phyloP scores from a whole-genome alignment of 2,888 invertebrate genomes.

The Bombylius major region DNA sequence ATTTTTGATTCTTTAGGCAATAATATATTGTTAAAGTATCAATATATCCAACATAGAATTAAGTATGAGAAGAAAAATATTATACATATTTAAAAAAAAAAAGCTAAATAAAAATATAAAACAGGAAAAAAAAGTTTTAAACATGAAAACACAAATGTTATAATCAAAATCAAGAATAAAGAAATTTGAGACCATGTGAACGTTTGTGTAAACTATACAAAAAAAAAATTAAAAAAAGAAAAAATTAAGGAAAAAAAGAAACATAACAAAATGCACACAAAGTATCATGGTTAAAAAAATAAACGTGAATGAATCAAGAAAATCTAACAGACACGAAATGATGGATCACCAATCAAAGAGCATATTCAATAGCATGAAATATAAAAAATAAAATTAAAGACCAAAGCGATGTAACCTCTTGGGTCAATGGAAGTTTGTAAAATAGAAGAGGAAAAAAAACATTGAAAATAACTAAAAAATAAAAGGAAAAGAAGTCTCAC shows the following conservation, averaged over 20 bases:
- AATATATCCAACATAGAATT: too few species aligned
- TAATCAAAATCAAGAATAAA: too few species aligned
- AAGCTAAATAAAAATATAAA: too few species aligned
- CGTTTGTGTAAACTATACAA: not conserved
- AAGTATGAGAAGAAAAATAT: not conserved
- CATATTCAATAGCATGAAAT: slow-evolving; percentile 15
- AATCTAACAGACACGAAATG: slow-evolving; percentile 23
- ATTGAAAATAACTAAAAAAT: not conserved
- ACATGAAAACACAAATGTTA: too few species aligned
- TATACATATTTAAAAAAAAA: not conserved
- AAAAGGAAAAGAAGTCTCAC: not conserved
- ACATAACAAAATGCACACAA: not conserved
- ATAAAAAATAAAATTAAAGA: slow-evolving; percentile 3
- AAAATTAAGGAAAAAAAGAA: too few species aligned
- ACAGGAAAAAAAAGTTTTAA: not conserved
- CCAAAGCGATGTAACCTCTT: slow-evolving; percentile 10
- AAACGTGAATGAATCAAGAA: not conserved
- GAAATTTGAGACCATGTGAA: not conserved
- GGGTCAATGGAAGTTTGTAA: slow-evolving; percentile 10
- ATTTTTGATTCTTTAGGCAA: too few species aligned
- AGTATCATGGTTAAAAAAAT: too few species aligned
- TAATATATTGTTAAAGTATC: too few species aligned
- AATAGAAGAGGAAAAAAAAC: not conserved
- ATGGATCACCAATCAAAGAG: slow-evolving; percentile 37
- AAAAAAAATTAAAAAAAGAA: not conserved